Evolutionary conservation across 1,140 invertebrate genomes (phyloP), one percentile per base, ranked within the genome.

Genomic region (Elymnias hypermnestra): DNA sequence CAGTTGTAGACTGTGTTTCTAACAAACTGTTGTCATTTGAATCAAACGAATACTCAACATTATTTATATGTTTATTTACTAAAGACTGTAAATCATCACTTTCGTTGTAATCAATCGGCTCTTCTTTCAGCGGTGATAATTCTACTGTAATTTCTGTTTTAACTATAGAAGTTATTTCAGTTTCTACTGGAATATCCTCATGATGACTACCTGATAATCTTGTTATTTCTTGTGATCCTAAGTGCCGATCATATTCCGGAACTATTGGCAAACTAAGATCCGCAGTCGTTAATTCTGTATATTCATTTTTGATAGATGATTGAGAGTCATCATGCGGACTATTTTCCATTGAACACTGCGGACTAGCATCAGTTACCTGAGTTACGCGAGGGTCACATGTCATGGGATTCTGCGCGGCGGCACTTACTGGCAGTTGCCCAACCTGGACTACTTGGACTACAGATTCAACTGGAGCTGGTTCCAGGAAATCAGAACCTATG

Each of bases 401-500:
- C 8, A 87, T 65, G 9, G 84, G 76, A 53, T 84, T 87, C 62
- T 85, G 84, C 2, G 79, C 79, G 9, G 76, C 66, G 25, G 82
- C 73, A 52, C 81, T 86, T 2, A 87, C 84, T 2, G 84, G 83
- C 17, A 83, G 46, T 43, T 87, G 83, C 0, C 84, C 84, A 1
- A 87, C 72, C 57, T 87, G 84, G 8, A 87, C 83, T 5, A 87
- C 82, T 54, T 85, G 69, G 7, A 87, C 83, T 28, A 74, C 43
- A 1, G 52, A 35, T 40, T 72, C 59, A 19, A 53, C 23, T 3
- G 51, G 57, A 7, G 41, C 35, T 3, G 79, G 76, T 17, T 70
- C 57, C 15, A 86, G 66, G 57, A 74, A 85, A 42, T 83, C 69
- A 2, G 71, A 29, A 31, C 46, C 61, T 26, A 65, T 57, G 12